Conservation (phyloP, 2,113 vertebrate genomes). For the Ibidorhyncha struthersii region DNA sequence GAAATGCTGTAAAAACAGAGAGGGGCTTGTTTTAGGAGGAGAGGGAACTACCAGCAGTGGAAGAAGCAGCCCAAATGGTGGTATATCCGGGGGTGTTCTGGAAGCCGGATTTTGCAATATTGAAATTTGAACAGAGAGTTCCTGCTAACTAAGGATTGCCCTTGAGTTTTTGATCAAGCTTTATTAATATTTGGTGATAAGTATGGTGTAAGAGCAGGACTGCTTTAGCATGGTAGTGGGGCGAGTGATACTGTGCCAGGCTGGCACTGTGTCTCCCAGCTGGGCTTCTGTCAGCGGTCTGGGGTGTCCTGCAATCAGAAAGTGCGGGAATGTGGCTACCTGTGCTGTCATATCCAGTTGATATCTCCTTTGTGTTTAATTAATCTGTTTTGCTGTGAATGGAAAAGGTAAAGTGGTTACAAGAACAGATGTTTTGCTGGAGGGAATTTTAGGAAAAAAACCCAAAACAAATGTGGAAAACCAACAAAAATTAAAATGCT, state of each 20-base stretch:
- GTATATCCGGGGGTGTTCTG: neutral
- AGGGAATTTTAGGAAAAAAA: neutral
- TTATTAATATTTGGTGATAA: neutral
- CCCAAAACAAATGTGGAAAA: neutral
- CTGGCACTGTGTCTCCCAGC: neutral
- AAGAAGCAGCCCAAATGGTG: neutral
- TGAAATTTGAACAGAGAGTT: neutral
- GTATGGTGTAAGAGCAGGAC: neutral
- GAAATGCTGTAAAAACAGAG: neutral
- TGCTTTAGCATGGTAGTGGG: neutral
- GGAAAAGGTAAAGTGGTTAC: neutral
- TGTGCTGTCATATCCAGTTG: neutral
- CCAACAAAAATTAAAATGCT: neutral
- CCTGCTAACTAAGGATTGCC: neutral
- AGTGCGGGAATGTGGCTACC: neutral
- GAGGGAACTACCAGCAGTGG: neutral
- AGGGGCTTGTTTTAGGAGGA: neutral
- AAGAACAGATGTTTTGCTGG: neutral
- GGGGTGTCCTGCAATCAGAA: neutral
- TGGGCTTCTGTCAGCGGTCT: neutral
- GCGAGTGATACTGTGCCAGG: rapidly evolving
- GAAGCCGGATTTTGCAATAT: neutral
- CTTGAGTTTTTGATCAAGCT: neutral
- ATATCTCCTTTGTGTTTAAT: neutral
- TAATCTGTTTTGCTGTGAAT: neutral